phyloP scores from a whole-genome alignment of 2,113 vertebrate genomes.

The Lanius ludovicianus region DNA sequence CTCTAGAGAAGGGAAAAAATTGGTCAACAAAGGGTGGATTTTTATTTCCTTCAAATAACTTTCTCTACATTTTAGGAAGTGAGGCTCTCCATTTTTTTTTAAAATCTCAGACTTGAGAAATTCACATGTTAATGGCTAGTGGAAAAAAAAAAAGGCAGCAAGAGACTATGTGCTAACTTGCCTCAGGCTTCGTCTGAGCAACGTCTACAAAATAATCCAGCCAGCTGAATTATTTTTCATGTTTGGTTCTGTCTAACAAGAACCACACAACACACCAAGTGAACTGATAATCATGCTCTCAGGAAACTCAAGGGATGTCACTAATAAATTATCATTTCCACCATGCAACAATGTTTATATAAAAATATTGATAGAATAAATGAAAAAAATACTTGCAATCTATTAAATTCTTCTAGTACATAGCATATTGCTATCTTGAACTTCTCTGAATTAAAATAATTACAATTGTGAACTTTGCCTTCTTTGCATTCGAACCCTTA shows the following conservation, averaged over 20 bases:
- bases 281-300: not conserved
- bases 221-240: conserved; percentile 29
- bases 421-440: not conserved
- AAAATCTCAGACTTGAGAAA: not conserved
- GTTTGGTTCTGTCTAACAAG: not conserved
- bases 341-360: not conserved
- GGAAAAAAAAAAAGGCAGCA: not conserved
- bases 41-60: not conserved
- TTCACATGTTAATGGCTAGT: not conserved
- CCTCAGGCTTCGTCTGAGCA: conserved; percentile 1
- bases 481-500: not conserved
- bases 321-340: not conserved
- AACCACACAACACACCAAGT: not conserved
- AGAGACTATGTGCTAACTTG: conserved; percentile 34
- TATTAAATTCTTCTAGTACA: not conserved
- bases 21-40: not conserved
- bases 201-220: conserved; percentile 37
- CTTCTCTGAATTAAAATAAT: not conserved
- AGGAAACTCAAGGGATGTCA: not conserved
- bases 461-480: not conserved
- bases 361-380: not conserved
- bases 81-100: not conserved
- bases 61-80: not conserved
- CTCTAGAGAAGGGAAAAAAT: not conserved
- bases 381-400: not conserved